Percentiles rank a stretch among this genome's conserved stretches.
Evolutionary conservation across 2,113 vertebrate species (phyloP).

Genomic region (Bucco capensis): DNA sequence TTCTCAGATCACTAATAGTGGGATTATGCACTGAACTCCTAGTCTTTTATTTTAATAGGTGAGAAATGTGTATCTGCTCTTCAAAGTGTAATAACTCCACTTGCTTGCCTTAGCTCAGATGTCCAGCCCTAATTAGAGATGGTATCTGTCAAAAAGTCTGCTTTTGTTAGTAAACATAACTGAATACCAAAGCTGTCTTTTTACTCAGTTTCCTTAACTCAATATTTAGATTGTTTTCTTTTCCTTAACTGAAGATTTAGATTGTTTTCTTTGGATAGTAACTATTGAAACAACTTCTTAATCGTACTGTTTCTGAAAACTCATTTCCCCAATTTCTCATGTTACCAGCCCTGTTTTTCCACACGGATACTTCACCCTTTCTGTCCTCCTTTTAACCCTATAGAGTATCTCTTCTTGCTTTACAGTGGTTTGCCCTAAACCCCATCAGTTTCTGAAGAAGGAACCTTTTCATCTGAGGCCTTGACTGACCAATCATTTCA

Average conservation of each 20-base stretch:
- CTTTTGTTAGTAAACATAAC: background rate
- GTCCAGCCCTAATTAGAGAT: background rate
- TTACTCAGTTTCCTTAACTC: background rate
- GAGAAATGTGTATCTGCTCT: background rate
- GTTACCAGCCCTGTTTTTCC: slow-evolving; percentile 6
- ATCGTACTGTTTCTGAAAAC: slow-evolving; percentile 11
- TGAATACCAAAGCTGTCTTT: background rate
- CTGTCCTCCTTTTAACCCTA: background rate
- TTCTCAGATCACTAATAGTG: background rate
- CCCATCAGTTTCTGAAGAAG: background rate
- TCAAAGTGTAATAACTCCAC: background rate
- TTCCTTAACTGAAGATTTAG: background rate
- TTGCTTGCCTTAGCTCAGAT: background rate
- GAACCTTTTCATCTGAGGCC: background rate
- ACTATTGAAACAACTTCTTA: slow-evolving; percentile 22
- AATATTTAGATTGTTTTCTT: slow-evolving; percentile 25
- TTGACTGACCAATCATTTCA: background rate
- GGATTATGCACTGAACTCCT: background rate
- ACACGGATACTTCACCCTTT: background rate
- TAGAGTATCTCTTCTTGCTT: background rate
- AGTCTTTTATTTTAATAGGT: background rate
- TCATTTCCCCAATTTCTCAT: background rate
- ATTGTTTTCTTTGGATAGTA: slow-evolving; percentile 26
- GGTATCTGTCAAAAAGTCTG: background rate
- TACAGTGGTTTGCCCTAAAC: background rate